Evolutionary conservation across 1,140 invertebrate genomes (phyloP), one percentile per base, ranked within the genome.

Genomic region (Drosophila repletoides): DNA sequence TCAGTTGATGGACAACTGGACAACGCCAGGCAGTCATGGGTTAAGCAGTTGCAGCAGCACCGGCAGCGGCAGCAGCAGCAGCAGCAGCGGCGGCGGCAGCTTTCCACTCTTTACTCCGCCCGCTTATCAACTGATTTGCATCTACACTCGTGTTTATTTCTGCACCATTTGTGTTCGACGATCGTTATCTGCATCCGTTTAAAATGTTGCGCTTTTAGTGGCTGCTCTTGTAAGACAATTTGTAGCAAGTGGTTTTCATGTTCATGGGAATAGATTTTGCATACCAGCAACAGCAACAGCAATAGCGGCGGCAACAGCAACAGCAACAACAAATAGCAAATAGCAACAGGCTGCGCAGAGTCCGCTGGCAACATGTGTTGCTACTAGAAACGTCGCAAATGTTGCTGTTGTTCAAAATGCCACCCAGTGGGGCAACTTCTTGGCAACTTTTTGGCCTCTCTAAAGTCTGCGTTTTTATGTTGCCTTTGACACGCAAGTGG

Each of bases 121-220:
- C 36, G 52, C 75, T 86, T 86, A 86, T 86, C 80, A 80, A 60
- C 72, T 86, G 75, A 86, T 86, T 86, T 86, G 80, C 80, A 86
- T 86, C 80, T 86, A 86, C 81, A 86, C 80, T 86, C 80, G 80
- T 86, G 80, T 86, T 86, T 86, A 86, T 86, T 86, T 86, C 80
- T 86, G 80, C 80, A 86, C 80, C 80, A 86, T 86, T 86, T 86
- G 80, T 86, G 80, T 86, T 86, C 80, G 80, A 86, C 80, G 80
- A 86, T 86, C 80, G 80, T 86, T 86, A 86, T 86, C 80, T 86
- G 80, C 80, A 86, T 86, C 80, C 80, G 80, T 86, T 86, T 86
- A 86, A 86, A 77, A 63, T 72, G 64, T 68, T 72, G 55, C 61
- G 70, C 77, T 64, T 64, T 65, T 59, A 61, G 53, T 71, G 56